Evolutionary conservation across 2,113 vertebrate genomes (phyloP), one percentile per base, ranked within the genome.

Genomic region (Hippocampus barbouri): DNA sequence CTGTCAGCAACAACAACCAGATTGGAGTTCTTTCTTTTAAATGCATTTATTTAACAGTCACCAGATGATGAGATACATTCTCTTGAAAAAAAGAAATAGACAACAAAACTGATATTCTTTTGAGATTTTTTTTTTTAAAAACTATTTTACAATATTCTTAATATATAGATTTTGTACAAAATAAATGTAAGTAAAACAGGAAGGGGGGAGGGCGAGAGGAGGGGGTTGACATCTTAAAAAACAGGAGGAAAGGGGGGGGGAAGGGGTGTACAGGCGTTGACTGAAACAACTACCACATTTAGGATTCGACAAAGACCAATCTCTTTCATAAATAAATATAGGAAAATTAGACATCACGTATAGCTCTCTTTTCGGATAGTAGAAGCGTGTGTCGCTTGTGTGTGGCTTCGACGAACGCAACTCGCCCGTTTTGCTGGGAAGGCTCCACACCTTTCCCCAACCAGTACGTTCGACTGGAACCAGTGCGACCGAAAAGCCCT

Each of bases 141-240:
- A 93, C 90, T 93, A 92, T 92, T 90, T 89, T 93, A 93, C 92
- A 93, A 87, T 93, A 92, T 92, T 91, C 84, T 91, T 86, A 92
- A 91, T 93, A 93, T 92, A 93, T 92, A 92, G 89, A 91, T 89
- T 92, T 92, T 91, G 82, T 92, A 93, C 91, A 92, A 93, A 93
- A 93, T 91, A 90, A 92, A 91, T 89, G 84, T 88, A 85, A 87
- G 80, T 87, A 87, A 88, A 91, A 88, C 77, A 81, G 75, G 72
- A 73, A 83, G 84, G 77, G 74, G 85, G 83, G 25, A 25, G 77
- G 74, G 85, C 82, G 25, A 25, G 83, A 76, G 71, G 85, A 86
- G 79, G 73, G 79, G 73, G 7, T 69, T 70, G 81, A 90, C 85
- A 86, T 88, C 72, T 90, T 89, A 76, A 80, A 86, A 90, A 76